Evolutionary conservation across 2,113 vertebrate genomes (phyloP).

Genomic region (Delphinus delphis): DNA sequence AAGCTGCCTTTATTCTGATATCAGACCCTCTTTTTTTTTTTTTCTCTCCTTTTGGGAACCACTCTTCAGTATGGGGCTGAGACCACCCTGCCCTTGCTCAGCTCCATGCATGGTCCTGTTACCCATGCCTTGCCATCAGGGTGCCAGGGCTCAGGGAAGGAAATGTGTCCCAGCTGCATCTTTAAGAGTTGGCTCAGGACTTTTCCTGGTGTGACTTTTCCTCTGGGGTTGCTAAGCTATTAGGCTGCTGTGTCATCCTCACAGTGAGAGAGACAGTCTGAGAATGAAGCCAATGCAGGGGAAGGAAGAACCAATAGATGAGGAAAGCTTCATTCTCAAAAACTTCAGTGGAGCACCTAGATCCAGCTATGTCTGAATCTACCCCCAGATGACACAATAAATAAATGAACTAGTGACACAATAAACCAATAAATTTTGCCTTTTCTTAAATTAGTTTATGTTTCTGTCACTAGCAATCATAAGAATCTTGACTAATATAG

Average conservation of each 20-base stretch:
- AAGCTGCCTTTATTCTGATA: not conserved
- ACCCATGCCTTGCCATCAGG: not conserved
- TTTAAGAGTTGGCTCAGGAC: not conserved
- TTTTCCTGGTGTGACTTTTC: not conserved
- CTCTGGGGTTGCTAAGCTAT: not conserved
- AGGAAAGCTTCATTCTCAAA: not conserved
- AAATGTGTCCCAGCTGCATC: not conserved
- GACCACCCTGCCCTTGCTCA: not conserved
- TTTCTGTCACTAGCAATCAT: not conserved
- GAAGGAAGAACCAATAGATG: too few relatives aligned
- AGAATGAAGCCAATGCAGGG: not conserved
- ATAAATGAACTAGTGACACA: too few relatives aligned
- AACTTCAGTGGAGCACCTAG: not conserved
- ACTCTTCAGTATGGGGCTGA: not conserved
- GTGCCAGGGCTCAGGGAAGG: not conserved
- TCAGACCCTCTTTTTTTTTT: not conserved
- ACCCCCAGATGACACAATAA: too few relatives aligned
- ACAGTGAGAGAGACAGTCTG: not conserved
- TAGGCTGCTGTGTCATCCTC: not conserved
- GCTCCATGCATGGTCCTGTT: not conserved
- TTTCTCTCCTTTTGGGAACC: not conserved
- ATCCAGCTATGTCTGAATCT: not conserved
- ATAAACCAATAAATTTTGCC: not conserved
- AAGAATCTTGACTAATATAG: not conserved
- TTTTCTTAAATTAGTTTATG: not conserved